Conservation (phyloP, 2,113 vertebrate species). For the Thomomys bottae region DNA sequence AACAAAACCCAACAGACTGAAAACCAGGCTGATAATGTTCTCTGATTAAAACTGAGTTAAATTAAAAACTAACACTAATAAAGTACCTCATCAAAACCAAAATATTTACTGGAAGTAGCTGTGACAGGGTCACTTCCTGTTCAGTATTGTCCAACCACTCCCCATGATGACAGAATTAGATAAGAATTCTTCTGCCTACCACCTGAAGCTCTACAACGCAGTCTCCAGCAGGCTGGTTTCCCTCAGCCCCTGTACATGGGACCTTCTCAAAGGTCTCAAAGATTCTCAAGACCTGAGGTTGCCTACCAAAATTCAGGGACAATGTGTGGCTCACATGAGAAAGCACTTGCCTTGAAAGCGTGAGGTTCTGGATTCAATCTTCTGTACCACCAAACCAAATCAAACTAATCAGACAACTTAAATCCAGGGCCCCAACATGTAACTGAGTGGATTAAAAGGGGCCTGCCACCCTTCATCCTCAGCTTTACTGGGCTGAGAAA, state of each 20-base stretch:
- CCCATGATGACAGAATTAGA: not conserved
- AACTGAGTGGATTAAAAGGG: not conserved
- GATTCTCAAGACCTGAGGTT: not conserved
- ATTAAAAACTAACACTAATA: conserved; percentile 7
- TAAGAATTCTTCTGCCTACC: not conserved
- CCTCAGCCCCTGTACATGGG: not conserved
- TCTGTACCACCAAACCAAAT: too few species aligned
- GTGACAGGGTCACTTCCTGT: not conserved
- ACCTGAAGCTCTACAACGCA: not conserved
- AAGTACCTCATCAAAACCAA: not conserved
- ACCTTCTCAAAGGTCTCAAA: not conserved
- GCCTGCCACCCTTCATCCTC: not conserved
- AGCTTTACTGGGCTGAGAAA: not conserved
- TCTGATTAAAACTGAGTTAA: not conserved
- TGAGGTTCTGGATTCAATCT: too few species aligned
- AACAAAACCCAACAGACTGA: not conserved
- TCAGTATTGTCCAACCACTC: not conserved
- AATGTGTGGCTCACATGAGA: not conserved
- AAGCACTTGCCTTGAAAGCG: too few species aligned
- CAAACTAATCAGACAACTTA: too few species aligned
- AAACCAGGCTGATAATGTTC: not conserved
- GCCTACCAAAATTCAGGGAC: not conserved
- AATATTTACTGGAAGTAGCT: not conserved
- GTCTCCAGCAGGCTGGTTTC: not conserved
- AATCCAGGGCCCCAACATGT: too few species aligned